phyloP scores from a whole-genome alignment of 2,113 vertebrate species.

The Paramormyrops kingsleyae region DNA sequence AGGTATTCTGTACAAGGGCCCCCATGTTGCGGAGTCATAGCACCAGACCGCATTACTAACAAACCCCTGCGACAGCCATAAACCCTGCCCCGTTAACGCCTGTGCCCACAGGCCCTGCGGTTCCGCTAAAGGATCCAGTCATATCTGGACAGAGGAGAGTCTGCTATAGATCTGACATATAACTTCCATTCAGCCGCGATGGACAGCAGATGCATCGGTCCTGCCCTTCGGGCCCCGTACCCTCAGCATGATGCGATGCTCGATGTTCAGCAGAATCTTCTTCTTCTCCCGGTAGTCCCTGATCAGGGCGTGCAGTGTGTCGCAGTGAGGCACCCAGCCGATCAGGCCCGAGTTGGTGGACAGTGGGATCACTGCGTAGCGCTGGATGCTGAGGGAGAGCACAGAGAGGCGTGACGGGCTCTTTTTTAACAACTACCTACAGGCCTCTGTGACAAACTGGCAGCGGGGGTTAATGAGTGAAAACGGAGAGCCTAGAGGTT shows the following conservation, averaged over 20 bases:
- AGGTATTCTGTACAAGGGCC: neutral
- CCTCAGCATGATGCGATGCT: constrained; percentile 97
- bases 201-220: neutral
- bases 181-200: neutral
- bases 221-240: constrained; percentile 45
- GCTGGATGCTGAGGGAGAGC: constrained; percentile 75
- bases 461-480: neutral
- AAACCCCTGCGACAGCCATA: neutral
- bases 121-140: neutral
- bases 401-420: neutral
- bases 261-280: constrained; percentile 96
- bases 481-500: neutral
- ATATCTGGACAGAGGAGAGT: neutral
- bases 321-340: constrained; percentile 97
- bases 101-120: neutral
- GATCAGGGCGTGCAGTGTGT: constrained; percentile 93
- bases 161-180: neutral
- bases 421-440: neutral
- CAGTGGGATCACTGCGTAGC: constrained; percentile 91
- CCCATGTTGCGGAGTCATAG: neutral
- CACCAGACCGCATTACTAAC: neutral
- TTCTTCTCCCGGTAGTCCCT: constrained; percentile 97
- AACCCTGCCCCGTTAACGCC: neutral
- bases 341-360: constrained; percentile 97
- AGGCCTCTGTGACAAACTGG: neutral